Conservation (phyloP, 2,888 invertebrate genomes). For the Brachyptera risi region DNA sequence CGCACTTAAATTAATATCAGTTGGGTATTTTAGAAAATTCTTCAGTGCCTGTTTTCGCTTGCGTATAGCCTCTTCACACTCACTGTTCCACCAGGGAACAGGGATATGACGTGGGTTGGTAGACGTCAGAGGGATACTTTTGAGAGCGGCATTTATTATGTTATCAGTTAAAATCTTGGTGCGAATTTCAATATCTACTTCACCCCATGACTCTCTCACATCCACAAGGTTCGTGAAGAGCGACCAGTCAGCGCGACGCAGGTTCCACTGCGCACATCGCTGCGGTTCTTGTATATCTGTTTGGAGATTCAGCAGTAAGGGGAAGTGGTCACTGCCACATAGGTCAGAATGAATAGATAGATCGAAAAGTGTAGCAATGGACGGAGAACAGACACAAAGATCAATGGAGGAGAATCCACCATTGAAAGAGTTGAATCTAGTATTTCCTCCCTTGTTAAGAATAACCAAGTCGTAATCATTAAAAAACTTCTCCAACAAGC, state of each 20-base stretch:
- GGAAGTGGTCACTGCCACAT: slow-evolving; percentile 23
- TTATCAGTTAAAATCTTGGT: neutral
- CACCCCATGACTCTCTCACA: neutral
- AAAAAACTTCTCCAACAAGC: slow-evolving; percentile 23
- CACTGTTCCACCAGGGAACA: neutral
- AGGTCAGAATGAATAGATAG: slow-evolving; percentile 17
- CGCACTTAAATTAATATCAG: neutral
- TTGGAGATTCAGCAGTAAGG: neutral
- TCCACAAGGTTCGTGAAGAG: neutral
- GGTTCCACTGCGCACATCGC: neutral
- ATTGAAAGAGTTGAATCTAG: neutral
- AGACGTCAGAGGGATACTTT: neutral
- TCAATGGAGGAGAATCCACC: neutral
- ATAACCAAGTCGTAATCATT: slow-evolving; percentile 14
- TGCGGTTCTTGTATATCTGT: neutral
- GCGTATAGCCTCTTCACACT: neutral
- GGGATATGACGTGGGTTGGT: neutral
- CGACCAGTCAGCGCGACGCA: neutral
- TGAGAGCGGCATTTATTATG: neutral
- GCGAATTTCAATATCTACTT: neutral
- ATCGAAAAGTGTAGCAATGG: neutral
- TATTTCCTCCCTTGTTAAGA: slow-evolving; percentile 1
- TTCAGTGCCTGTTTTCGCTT: neutral
- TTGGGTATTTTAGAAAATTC: neutral
- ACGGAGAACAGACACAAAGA: neutral